phyloP scores from a whole-genome alignment of 2,113 vertebrate genomes.

The Thunnus thynnus region DNA sequence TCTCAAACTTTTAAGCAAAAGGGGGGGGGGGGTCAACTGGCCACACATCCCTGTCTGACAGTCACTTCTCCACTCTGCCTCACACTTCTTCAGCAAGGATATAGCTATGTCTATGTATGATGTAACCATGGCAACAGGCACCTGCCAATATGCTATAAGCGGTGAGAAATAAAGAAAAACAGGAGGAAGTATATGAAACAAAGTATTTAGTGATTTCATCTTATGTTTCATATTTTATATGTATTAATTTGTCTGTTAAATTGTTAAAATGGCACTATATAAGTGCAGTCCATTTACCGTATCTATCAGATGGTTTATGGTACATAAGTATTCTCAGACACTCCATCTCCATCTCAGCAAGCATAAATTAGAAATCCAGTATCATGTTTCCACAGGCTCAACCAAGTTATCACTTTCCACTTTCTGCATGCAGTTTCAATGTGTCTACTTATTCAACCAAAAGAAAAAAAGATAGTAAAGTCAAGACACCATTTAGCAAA shows the following conservation, averaged over 20 bases:
- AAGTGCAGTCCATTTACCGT: no score
- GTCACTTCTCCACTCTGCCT: no score
- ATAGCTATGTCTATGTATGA: constrained; percentile 37
- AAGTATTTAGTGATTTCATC: neutral
- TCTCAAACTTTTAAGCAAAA: constrained; percentile 16
- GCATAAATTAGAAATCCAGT: constrained; percentile 13
- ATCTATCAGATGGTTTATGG: neutral
- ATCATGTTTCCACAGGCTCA: neutral
- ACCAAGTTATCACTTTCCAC: neutral
- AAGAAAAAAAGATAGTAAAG: neutral
- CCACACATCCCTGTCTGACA: constrained; percentile 13
- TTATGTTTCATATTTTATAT: no score
- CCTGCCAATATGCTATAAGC: constrained; percentile 36
- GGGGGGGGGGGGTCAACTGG: neutral
- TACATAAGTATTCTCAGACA: constrained; percentile 18
- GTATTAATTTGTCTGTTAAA: no score
- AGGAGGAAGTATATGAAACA: neutral
- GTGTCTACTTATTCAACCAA: neutral
- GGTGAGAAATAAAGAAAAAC: neutral
- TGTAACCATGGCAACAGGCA: constrained; percentile 69
- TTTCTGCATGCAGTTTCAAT: constrained; percentile 1
- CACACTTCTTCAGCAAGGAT: neutral
- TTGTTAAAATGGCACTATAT: no score
- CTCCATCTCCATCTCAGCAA: constrained; percentile 16
- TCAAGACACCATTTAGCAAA: neutral